Conservation (phyloP, 2,113 vertebrate species). For the Podarcis muralis region DNA sequence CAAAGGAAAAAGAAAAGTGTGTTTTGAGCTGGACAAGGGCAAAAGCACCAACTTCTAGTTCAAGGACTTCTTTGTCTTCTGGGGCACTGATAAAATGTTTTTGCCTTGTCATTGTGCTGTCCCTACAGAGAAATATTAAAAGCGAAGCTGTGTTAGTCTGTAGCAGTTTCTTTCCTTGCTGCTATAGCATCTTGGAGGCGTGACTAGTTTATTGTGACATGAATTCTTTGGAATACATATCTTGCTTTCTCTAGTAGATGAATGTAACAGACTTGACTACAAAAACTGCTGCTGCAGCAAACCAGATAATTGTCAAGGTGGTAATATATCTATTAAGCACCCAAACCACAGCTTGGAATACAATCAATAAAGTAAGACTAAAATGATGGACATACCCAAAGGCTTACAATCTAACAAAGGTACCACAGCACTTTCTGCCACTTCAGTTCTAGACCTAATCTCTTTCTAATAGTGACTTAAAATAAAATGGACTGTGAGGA, state of each 20-base stretch:
- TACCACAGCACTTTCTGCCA: background rate
- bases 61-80: background rate
- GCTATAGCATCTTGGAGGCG: background rate
- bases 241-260: background rate
- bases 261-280: background rate
- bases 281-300: background rate
- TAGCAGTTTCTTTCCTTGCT: background rate
- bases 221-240: background rate
- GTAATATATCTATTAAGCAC: background rate
- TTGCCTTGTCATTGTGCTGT: background rate
- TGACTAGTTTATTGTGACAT: background rate
- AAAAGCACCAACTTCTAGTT: slow-evolving; percentile 42
- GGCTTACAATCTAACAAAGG: background rate
- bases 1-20: background rate
- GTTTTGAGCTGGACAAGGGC: background rate
- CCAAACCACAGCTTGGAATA: background rate
- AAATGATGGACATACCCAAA: background rate
- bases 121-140: background rate
- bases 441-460: background rate
- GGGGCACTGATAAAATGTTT: background rate
- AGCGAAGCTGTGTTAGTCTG: background rate
- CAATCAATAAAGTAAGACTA: too few relatives aligned
- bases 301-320: background rate
- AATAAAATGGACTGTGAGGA: background rate
- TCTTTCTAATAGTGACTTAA: background rate